A percentile compares a stretch with the other conserved stretches of the same genome.
Evolutionary conservation across 2,797 vertebrate genomes (phyloP).

Genomic region (Cyclura pinguis): DNA sequence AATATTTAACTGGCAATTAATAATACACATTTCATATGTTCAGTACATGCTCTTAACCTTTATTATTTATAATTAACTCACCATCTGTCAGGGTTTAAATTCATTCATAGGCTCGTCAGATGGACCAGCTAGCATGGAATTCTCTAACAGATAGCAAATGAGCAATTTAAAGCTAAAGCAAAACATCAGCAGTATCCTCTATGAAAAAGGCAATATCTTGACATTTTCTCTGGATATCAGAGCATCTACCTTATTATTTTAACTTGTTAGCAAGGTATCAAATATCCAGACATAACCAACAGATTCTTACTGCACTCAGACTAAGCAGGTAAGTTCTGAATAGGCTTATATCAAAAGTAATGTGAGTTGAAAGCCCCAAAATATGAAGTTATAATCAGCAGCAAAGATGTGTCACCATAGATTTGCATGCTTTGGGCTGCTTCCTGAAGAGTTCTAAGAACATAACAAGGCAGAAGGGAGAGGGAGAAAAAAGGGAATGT

Average conservation of each 20-base stretch:
- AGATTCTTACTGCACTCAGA: neutral
- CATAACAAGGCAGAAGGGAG: neutral
- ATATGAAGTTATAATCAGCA: neutral
- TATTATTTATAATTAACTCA: conserved; percentile 65
- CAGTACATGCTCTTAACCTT: conserved; percentile 53
- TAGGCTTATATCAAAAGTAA: neutral
- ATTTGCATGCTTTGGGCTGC: neutral
- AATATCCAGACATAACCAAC: neutral
- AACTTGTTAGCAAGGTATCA: neutral
- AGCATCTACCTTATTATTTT: neutral
- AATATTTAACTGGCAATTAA: conserved; percentile 69
- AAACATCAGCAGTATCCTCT: neutral
- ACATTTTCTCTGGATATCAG: neutral
- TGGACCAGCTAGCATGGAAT: neutral
- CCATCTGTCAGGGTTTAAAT: conserved; percentile 32
- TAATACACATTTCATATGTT: conserved; percentile 58
- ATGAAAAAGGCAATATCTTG: neutral
- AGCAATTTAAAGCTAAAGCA: neutral
- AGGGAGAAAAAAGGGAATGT: no score
- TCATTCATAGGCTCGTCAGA: conserved; percentile 39
- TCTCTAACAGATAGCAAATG: neutral
- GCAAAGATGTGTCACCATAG: neutral
- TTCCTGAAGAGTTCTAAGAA: neutral
- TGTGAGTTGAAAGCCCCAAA: neutral
- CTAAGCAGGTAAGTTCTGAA: neutral